Evolutionary conservation across 2,888 invertebrate species (phyloP).

Genomic region (Agonum fuliginosum): DNA sequence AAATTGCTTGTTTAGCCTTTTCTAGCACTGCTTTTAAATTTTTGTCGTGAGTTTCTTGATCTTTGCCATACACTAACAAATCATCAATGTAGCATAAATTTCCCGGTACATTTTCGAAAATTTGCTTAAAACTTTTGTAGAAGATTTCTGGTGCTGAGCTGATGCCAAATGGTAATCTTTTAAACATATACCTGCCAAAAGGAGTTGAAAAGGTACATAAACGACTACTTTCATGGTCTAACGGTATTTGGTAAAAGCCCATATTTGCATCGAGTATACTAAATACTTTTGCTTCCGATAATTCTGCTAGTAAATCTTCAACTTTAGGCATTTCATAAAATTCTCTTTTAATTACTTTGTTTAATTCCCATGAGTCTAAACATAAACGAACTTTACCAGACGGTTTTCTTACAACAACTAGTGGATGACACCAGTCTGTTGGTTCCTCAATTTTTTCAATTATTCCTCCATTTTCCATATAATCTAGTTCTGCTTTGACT

Average conservation of each 20-base stretch:
- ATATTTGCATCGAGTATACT: background rate
- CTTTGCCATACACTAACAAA: too few species aligned
- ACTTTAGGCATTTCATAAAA: background rate
- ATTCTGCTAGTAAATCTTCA: background rate
- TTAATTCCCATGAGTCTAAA: background rate
- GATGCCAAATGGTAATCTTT: constrained; percentile 2
- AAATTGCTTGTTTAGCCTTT: too few species aligned
- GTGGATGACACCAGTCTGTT: background rate
- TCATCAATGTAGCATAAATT: too few species aligned
- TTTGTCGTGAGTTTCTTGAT: too few species aligned
- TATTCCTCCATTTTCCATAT: background rate
- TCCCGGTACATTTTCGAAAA: too few species aligned
- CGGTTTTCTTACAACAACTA: background rate
- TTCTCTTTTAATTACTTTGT: background rate
- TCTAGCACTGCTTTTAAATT: too few species aligned
- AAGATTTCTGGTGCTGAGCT: background rate
- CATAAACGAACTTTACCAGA: background rate
- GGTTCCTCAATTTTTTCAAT: background rate
- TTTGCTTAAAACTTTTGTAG: too few species aligned
- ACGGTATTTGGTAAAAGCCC: too few species aligned
- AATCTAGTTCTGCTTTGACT: too few species aligned
- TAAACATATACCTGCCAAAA: background rate
- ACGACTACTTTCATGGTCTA: background rate
- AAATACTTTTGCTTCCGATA: constrained; percentile 1
- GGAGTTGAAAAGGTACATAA: background rate